Evolutionary conservation across 2,113 vertebrate species (phyloP).

Genomic region (Nipponia nippon): DNA sequence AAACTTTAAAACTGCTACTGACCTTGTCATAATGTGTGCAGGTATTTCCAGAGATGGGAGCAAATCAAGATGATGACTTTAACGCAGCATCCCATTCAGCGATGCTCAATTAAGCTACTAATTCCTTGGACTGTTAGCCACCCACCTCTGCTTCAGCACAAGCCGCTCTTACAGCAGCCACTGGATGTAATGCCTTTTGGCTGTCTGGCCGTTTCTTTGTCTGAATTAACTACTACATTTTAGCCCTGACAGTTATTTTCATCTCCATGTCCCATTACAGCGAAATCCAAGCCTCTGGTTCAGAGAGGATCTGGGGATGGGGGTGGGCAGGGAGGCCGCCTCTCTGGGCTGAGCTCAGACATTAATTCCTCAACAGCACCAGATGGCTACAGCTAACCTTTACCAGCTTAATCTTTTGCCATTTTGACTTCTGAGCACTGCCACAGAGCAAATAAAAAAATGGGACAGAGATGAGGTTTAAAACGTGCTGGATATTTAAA

Average conservation of each 20-base stretch:
- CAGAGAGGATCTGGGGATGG: neutral
- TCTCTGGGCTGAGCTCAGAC: constrained; percentile 37
- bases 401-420: constrained; percentile 10
- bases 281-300: constrained; percentile 74
- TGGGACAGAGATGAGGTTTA: neutral
- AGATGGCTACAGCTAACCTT: constrained; percentile 60
- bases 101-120: neutral
- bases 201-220: constrained; percentile 7
- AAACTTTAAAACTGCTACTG: constrained; percentile 14
- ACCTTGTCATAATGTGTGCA: constrained; percentile 69
- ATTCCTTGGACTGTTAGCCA: neutral
- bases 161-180: neutral
- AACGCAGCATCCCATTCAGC: neutral
- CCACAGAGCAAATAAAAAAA: neutral
- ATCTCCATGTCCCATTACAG: constrained; percentile 48
- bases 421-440: neutral
- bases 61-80: neutral
- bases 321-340: neutral
- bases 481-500: neutral
- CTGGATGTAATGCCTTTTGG: neutral
- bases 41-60: neutral
- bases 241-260: constrained; percentile 64
- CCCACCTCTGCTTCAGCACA: neutral
- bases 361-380: constrained; percentile 58
- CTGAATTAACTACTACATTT: neutral